Percentiles rank a stretch among this genome's conserved stretches.
phyloP scores from a whole-genome alignment of 2,797 vertebrate genomes.

The Clarias platycephalus region DNA sequence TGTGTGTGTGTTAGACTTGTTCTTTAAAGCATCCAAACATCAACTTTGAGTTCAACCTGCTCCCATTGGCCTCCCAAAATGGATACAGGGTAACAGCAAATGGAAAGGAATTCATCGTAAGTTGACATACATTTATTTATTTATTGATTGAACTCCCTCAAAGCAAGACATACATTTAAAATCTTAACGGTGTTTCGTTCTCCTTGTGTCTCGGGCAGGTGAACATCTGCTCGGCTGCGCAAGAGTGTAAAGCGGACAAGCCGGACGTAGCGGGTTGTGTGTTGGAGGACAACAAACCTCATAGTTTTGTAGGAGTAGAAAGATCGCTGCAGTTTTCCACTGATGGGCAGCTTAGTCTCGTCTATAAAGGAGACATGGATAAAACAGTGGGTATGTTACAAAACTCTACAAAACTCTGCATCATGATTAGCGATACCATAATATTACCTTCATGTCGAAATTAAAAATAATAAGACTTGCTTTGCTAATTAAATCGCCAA shows the following conservation, averaged over 20 bases:
- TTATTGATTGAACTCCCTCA: too few species aligned
- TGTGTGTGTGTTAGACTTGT: constrained; percentile 74
- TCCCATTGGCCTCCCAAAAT: constrained; percentile 69
- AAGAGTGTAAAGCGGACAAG: constrained; percentile 68
- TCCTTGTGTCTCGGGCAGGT: constrained; percentile 69
- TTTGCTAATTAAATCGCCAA: neutral
- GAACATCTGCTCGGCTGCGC: constrained; percentile 81
- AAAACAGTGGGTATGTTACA: constrained; percentile 68
- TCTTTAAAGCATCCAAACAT: constrained; percentile 84
- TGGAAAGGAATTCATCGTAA: constrained; percentile 83
- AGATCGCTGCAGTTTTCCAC: constrained; percentile 83
- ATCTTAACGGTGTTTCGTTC: neutral
- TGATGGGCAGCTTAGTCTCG: constrained; percentile 82
- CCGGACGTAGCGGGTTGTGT: constrained; percentile 78
- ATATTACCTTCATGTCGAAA: neutral
- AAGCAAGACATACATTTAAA: neutral
- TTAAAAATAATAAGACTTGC: neutral
- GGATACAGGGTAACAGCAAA: constrained; percentile 74
- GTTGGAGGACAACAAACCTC: constrained; percentile 61
- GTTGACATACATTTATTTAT: neutral
- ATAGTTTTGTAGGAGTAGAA: constrained; percentile 75
- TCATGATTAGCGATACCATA: neutral
- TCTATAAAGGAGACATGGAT: constrained; percentile 75
- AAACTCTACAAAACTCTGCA: neutral
- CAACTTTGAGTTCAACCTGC: constrained; percentile 87